phyloP scores from a whole-genome alignment of 2,888 invertebrate species.

The Nomada ferruginata region DNA sequence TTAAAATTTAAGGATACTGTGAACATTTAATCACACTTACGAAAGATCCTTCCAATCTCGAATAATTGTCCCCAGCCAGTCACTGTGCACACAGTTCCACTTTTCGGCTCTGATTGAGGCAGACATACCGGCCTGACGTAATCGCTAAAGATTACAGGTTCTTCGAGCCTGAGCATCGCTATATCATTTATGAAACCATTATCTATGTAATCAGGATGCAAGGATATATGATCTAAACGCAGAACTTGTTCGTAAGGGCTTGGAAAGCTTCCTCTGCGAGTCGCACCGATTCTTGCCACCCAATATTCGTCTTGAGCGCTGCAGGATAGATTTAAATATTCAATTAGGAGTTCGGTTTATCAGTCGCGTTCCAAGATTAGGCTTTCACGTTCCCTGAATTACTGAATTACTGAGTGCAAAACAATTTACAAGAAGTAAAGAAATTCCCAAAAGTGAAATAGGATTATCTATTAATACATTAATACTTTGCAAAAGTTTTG shows the following conservation, averaged over 20 bases:
- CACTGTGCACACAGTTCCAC: slow-evolving; percentile 90
- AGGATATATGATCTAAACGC: slow-evolving; percentile 87
- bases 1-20: too few relatives aligned
- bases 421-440: too few relatives aligned
- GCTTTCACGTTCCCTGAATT: neutral
- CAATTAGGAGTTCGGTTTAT: neutral
- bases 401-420: neutral
- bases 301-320: slow-evolving; percentile 91
- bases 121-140: slow-evolving; percentile 88
- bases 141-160: slow-evolving; percentile 87
- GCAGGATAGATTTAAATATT: slow-evolving; percentile 26
- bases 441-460: too few relatives aligned
- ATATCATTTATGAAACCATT: slow-evolving; percentile 92
- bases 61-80: slow-evolving; percentile 93
- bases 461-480: too few relatives aligned
- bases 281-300: slow-evolving; percentile 92
- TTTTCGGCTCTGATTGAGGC: slow-evolving; percentile 87
- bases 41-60: slow-evolving; percentile 91
- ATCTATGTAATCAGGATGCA: slow-evolving; percentile 91
- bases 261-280: slow-evolving; percentile 89
- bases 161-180: slow-evolving; percentile 88
- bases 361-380: neutral
- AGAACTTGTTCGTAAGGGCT: slow-evolving; percentile 91
- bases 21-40: slow-evolving; percentile 85
- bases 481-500: too few relatives aligned